Percentiles rank a stretch among this genome's conserved stretches.
phyloP scores from a whole-genome alignment of 2,797 vertebrate genomes.

The Calcarius lapponicus region DNA sequence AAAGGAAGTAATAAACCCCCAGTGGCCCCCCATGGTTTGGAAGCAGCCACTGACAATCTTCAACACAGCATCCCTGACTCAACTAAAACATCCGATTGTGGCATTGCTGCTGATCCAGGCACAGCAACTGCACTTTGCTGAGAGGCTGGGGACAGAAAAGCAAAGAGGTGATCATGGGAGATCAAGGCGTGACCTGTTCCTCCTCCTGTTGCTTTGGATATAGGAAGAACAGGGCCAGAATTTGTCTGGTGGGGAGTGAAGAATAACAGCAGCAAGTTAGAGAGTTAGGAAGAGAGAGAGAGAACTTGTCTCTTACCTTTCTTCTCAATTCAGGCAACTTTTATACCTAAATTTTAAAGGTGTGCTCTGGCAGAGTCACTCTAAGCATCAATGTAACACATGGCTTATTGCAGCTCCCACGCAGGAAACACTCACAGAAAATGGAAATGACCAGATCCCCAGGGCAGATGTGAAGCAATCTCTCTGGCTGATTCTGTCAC shows the following conservation, averaged over 20 bases:
- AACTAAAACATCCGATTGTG: not conserved
- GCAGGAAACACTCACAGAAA: not conserved
- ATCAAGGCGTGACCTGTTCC: not conserved
- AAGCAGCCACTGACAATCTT: not conserved
- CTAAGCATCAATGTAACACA: fast-evolving
- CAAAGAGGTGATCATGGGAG: not conserved
- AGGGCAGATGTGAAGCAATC: not conserved
- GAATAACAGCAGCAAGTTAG: not conserved
- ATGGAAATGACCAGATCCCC: not conserved
- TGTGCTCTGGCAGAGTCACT: not conserved
- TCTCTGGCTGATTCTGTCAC: too few species aligned
- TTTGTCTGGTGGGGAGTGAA: not conserved
- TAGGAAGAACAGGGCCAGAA: not conserved
- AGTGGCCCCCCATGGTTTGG: fast-evolving
- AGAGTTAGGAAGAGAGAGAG: not conserved
- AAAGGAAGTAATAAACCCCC: not conserved
- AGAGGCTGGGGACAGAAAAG: not conserved
- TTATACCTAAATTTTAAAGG: not conserved
- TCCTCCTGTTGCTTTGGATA: not conserved
- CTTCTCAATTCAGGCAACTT: not conserved
- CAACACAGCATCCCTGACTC: not conserved
- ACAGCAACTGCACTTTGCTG: not conserved
- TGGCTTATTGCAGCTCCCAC: not conserved
- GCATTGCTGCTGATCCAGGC: not conserved
- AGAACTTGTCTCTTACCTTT: not conserved